A percentile compares a stretch with the other conserved stretches of the same genome.
Conservation (phyloP, 2,113 vertebrate genomes). For the Takifugu flavidus region DNA sequence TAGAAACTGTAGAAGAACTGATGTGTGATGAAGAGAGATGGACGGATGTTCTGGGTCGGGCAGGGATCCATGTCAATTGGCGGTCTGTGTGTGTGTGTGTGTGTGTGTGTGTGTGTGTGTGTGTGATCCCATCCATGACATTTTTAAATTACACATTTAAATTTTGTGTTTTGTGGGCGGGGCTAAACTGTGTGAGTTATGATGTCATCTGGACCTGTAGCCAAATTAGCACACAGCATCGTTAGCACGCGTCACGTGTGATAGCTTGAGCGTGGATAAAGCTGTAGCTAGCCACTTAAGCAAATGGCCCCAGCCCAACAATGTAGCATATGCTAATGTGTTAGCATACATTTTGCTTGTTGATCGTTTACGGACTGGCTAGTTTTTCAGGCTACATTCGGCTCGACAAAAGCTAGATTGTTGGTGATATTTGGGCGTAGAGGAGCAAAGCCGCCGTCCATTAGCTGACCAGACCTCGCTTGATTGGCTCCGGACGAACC, state of each 20-base stretch:
- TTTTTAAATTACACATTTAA: constrained; percentile 34
- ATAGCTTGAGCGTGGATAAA: too few relatives aligned
- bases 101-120: not conserved
- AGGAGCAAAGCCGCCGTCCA: constrained; percentile 64
- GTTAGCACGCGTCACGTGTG: too few relatives aligned
- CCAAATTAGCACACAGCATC: too few relatives aligned
- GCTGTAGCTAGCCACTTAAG: too few relatives aligned
- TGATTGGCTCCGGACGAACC: constrained; percentile 73
- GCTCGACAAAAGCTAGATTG: constrained; percentile 22
- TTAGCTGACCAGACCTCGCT: constrained; percentile 66
- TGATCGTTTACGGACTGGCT: too few relatives aligned
- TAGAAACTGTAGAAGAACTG: too few relatives aligned
- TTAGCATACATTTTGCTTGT: too few relatives aligned
- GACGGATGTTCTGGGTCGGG: constrained; percentile 56
- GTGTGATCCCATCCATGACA: constrained; percentile 39
- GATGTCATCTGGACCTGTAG: not conserved
- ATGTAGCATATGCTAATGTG: too few relatives aligned
- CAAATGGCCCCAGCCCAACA: too few relatives aligned
- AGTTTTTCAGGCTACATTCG: not conserved
- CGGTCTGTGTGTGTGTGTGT: constrained; percentile 46
- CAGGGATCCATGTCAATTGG: constrained; percentile 74
- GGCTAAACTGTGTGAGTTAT: not conserved
- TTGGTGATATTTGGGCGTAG: constrained; percentile 65
- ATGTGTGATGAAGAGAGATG: constrained; percentile 13
- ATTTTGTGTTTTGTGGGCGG: too few relatives aligned